Conservation (phyloP, 2,113 vertebrate genomes). For the Cololabis saira region DNA sequence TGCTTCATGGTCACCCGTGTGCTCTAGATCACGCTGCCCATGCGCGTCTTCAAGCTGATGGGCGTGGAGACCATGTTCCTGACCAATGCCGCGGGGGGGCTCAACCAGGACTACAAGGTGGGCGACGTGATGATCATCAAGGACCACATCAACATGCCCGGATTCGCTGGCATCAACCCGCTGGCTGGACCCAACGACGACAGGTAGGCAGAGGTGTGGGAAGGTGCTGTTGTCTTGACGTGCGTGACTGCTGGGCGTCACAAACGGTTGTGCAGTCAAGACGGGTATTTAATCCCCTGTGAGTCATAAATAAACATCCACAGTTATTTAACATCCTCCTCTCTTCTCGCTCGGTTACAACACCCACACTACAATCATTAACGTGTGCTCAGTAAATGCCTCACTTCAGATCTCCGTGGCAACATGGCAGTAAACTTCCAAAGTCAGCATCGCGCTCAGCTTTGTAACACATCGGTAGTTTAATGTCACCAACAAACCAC, state of each 20-base stretch:
- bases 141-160: slow-evolving; percentile 93
- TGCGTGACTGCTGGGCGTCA: too few relatives aligned
- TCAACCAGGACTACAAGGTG: slow-evolving; percentile 90
- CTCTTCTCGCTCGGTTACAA: not conserved
- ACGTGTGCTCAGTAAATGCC: slow-evolving; percentile 6
- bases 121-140: slow-evolving; percentile 94
- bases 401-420: not conserved
- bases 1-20: not conserved
- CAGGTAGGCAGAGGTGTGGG: slow-evolving; percentile 68
- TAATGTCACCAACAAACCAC: too few relatives aligned
- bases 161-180: slow-evolving; percentile 88
- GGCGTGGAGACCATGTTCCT: slow-evolving; percentile 89
- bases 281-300: too few relatives aligned
- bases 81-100: slow-evolving; percentile 93
- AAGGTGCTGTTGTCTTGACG: too few relatives aligned
- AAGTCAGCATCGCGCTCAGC: too few relatives aligned
- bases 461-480: too few relatives aligned
- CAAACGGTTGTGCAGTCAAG: too few relatives aligned
- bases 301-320: not conserved
- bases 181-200: slow-evolving; percentile 90
- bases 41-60: slow-evolving; percentile 90
- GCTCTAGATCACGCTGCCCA: slow-evolving; percentile 89
- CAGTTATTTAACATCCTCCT: not conserved
- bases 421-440: too few relatives aligned
- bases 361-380: not conserved